Conservation (phyloP, 37 sponge, comb jelly and placozoan species). For the Eunapius fragilis region DNA sequence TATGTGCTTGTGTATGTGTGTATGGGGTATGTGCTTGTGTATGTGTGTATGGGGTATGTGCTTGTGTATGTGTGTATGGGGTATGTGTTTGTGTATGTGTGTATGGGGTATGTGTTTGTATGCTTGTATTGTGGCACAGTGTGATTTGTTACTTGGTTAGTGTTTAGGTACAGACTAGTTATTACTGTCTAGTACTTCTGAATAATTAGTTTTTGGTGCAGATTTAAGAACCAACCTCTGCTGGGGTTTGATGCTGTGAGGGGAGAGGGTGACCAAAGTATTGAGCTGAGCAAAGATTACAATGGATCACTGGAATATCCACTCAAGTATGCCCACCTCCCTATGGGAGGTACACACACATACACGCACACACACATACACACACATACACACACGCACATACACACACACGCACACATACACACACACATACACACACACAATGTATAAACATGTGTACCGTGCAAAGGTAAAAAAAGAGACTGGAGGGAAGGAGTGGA, state of each 20-base stretch:
- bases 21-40: no score
- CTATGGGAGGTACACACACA: background rate
- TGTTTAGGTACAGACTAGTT: no score
- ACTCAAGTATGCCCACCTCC: slow-evolving; percentile 67
- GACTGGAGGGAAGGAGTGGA: no score
- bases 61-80: no score
- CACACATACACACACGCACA: background rate
- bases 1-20: no score
- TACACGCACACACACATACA: background rate
- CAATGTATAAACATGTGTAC: background rate
- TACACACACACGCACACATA: background rate
- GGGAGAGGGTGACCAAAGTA: slow-evolving; percentile 78
- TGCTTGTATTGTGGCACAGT: no score
- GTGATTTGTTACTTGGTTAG: no score
- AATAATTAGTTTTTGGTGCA: slow-evolving; percentile 23
- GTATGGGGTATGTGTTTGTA: no score
- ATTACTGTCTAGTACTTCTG: no score
- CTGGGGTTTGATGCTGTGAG: slow-evolving; percentile 90
- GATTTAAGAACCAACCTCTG: slow-evolving; percentile 90
- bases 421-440: background rate
- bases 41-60: no score
- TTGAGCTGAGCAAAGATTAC: slow-evolving; percentile 70
- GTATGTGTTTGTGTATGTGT: no score
- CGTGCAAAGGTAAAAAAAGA: no score
- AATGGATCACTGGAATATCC: slow-evolving; percentile 84